Conservation (phyloP, 2,888 invertebrate genomes). For the Leucoptera coffeella region DNA sequence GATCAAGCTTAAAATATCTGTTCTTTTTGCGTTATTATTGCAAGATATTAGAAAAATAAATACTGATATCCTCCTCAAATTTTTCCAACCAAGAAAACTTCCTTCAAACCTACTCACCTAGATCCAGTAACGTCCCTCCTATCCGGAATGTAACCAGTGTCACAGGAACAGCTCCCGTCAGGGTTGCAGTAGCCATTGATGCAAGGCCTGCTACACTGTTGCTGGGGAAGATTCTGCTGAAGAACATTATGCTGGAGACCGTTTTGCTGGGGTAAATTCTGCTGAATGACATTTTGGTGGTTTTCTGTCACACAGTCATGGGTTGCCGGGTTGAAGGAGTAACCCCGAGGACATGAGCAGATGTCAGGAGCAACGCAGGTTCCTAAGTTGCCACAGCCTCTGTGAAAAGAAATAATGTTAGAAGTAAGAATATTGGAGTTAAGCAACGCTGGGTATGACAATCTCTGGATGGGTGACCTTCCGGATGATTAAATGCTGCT, state of each 20-base stretch:
- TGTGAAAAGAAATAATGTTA: too few species aligned
- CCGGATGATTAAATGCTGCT: too few species aligned
- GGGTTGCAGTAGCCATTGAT: slow-evolving; percentile 61
- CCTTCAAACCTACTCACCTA: slow-evolving; percentile 15
- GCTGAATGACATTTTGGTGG: slow-evolving; percentile 3
- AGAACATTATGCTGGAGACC: background rate
- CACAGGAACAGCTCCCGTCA: slow-evolving; percentile 48
- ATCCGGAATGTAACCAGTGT: slow-evolving; percentile 42
- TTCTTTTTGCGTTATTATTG: too few species aligned
- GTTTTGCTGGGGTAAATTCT: background rate
- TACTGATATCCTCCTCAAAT: too few species aligned
- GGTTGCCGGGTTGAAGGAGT: slow-evolving; percentile 12
- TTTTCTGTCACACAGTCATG: slow-evolving; percentile 1
- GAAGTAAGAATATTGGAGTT: too few species aligned
- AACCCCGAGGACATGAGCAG: slow-evolving; percentile 20
- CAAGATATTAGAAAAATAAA: too few species aligned
- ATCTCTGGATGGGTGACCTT: too few species aligned
- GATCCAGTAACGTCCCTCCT: slow-evolving; percentile 17
- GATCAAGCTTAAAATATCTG: too few species aligned
- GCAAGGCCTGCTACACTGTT: slow-evolving; percentile 59
- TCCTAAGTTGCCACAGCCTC: slow-evolving; percentile 39
- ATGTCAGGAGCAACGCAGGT: slow-evolving; percentile 22
- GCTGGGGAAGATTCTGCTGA: background rate
- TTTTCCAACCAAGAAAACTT: too few species aligned
- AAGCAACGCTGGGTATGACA: too few species aligned